Percentiles rank a stretch among this genome's conserved stretches.
These are phyloP conservation scores for Pachycephala philippinensis DNA, from an alignment of 2,113 vertebrate species.

Conservation along the genomic window DNA sequence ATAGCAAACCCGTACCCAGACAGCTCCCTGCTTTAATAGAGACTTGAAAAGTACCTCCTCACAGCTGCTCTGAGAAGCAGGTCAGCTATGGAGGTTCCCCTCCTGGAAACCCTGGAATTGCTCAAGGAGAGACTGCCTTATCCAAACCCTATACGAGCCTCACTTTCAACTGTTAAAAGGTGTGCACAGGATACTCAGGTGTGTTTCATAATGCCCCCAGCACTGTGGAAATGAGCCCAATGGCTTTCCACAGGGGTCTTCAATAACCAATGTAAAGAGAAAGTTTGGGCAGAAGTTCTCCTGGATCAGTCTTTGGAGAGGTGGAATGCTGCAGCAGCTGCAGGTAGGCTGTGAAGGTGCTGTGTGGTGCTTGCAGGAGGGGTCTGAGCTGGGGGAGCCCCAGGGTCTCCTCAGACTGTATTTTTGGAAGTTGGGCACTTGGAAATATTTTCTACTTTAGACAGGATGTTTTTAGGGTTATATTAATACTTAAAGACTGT, in stretches of 20 bases:
- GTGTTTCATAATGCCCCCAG: neutral
- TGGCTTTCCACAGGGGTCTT: neutral
- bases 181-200: neutral
- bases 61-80: neutral
- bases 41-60: neutral
- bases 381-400: neutral
- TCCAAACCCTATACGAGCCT: neutral
- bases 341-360: neutral
- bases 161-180: neutral
- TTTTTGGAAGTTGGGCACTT: neutral
- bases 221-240: neutral
- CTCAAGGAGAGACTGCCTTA: fast-evolving
- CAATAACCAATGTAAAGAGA: neutral
- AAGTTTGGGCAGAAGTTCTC: neutral
- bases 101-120: neutral
- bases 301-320: neutral
- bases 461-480: neutral
- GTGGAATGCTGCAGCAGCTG: neutral
- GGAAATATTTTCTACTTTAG: neutral
- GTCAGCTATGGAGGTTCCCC: neutral
- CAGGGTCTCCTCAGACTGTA: fast-evolving
- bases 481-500: neutral
- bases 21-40: neutral
- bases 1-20: neutral
- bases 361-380: neutral